Evolutionary conservation across 2,888 invertebrate species (phyloP), one percentile per base, ranked within the genome.

Genomic region (Cephalotes varians): DNA sequence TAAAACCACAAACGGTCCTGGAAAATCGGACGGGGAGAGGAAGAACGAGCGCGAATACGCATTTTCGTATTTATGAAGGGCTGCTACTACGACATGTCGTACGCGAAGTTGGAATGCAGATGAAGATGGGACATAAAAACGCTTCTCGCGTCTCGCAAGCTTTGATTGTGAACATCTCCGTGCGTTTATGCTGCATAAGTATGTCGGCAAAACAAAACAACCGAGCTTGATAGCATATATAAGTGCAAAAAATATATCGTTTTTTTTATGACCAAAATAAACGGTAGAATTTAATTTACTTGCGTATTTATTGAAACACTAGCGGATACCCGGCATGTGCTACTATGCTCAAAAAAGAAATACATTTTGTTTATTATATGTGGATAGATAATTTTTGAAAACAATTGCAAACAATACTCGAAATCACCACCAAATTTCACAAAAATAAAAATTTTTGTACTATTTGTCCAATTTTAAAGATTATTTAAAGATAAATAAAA

Each of bases 41-140:
- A 25, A 18, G 15, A 34, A 40, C 9, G n/a, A 18, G 28, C 72
- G 28, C 49, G 18, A 25, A 12, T 6, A 1, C 31, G 40, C 12
- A 18, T 37, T 44, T 77, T 31, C 12, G 18, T 51, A 69, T 65
- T 65, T 77, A 65, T 34, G 10, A 69, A 69, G 31, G 4, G 18
- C 12, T 18, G 34, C 18, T 64, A 37, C 64, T 51, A 25, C n/a
- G 25, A 54, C 25, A 5, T 12, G 21, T 67, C 51, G 28, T 40
- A 28, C 51, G 37, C 40, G 76, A 25, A n/a, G 4, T 18, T 37
- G 40, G n/a, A 77, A 58, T 69, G 7, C 31, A 54, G 40, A 79
- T 25, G 34, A 44, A 34, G 31, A 18, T 15, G 18, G 25, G 28
- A 28, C 15, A 18, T 15, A 62, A 37, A 64, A 44, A 37, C 25